These are phyloP conservation scores for Ommatoiulus sabulosus DNA, from an alignment of 2,888 invertebrate genomes.

Conservation along the genomic window DNA sequence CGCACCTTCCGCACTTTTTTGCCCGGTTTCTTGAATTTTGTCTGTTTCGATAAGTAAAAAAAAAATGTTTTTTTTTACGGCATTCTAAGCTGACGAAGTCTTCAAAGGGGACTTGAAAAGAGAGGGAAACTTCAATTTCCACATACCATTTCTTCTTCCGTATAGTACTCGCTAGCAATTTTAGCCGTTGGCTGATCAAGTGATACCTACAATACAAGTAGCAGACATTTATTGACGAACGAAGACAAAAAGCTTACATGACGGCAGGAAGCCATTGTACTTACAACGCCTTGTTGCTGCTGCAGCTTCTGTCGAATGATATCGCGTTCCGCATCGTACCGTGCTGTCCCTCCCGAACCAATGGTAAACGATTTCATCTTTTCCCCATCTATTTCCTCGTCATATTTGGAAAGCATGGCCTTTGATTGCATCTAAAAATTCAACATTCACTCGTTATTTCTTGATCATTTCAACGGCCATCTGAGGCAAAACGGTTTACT, in stretches of 20 bases:
- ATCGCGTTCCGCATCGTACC: constrained; percentile 62
- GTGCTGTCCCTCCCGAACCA: constrained; percentile 56
- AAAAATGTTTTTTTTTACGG: constrained; percentile 45
- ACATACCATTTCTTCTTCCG: constrained; percentile 79
- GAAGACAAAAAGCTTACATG: constrained; percentile 50
- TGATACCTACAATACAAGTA: constrained; percentile 72
- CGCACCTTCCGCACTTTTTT: constrained; percentile 75
- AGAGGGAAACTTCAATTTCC: constrained; percentile 54
- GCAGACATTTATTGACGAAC: not conserved
- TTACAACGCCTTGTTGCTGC: constrained; percentile 59
- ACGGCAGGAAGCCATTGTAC: constrained; percentile 71
- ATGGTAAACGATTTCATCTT: constrained; percentile 79
- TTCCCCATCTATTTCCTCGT: constrained; percentile 87
- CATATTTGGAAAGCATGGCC: constrained; percentile 88
- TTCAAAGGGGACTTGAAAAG: too few species aligned
- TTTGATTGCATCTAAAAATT: constrained; percentile 69
- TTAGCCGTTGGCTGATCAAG: constrained; percentile 77
- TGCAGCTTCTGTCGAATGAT: constrained; percentile 58
- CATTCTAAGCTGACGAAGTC: not conserved
- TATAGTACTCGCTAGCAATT: constrained; percentile 89
- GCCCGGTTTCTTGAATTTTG: constrained; percentile 90
- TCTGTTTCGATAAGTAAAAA: constrained; percentile 63
- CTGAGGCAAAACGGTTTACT: not conserved
- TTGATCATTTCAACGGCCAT: not conserved
- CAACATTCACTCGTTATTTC: not conserved